Evolutionary conservation across 2,888 invertebrate genomes (phyloP).

Genomic region (Tuta absoluta): DNA sequence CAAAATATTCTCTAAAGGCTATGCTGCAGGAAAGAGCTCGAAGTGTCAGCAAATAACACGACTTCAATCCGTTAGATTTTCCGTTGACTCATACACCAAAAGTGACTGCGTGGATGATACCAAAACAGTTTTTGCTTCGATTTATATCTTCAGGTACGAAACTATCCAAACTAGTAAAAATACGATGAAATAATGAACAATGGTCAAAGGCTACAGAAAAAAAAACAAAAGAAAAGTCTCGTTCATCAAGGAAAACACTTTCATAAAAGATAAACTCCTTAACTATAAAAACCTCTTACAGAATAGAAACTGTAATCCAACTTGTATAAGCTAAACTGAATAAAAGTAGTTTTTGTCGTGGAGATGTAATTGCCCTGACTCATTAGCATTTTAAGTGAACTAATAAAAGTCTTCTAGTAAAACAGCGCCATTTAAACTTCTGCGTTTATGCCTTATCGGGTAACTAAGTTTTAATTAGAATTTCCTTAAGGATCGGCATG

Average conservation of each 20-base stretch:
- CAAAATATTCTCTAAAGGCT: too few species aligned
- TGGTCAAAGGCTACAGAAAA: constrained; percentile 13
- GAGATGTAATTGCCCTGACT: constrained; percentile 33
- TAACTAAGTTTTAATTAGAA: constrained; percentile 20
- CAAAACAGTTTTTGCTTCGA: too few species aligned
- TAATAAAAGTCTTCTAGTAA: constrained; percentile 43
- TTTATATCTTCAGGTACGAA: too few species aligned
- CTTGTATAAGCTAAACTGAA: constrained; percentile 12
- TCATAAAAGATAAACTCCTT: constrained; percentile 4
- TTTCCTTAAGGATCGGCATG: constrained; percentile 9
- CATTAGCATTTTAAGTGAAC: constrained; percentile 47
- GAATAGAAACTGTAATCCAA: constrained; percentile 2
- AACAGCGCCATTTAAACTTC: constrained; percentile 39
- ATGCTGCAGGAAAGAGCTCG: too few species aligned
- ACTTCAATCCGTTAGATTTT: too few species aligned
- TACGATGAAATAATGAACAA: constrained; percentile 20
- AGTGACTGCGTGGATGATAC: too few species aligned
- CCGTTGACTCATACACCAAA: too few species aligned
- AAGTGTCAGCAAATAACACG: too few species aligned
- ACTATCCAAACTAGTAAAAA: too few species aligned
- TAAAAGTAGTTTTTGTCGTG: constrained; percentile 29
- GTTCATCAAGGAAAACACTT: not conserved
- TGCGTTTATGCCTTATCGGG: constrained; percentile 33
- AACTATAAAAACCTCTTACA: constrained; percentile 1
- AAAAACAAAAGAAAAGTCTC: not conserved